A percentile compares a stretch with the other conserved stretches of the same genome.
phyloP scores from a whole-genome alignment of 2,888 invertebrate genomes.

The Micoletzkya japonica region DNA sequence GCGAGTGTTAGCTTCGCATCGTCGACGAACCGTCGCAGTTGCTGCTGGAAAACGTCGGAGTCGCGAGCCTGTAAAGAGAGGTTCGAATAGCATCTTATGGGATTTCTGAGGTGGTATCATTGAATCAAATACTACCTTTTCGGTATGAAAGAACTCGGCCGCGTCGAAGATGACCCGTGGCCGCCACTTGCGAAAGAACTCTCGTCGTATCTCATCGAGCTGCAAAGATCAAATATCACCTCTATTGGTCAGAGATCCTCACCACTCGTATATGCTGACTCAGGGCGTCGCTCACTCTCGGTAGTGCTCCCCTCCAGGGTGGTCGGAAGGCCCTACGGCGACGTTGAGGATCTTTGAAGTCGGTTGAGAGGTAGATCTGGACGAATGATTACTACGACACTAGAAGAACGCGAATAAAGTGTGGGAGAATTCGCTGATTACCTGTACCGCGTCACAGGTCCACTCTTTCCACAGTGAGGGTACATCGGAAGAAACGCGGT shows the following conservation, averaged over 20 bases:
- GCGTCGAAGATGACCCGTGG: constrained; percentile 22
- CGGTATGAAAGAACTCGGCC: constrained; percentile 23
- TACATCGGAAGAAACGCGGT: not conserved
- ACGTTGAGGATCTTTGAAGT: no score
- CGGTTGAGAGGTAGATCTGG: not conserved
- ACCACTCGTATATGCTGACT: constrained; percentile 28
- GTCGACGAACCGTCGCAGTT: constrained; percentile 36
- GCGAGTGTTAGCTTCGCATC: constrained; percentile 33
- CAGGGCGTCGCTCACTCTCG: constrained; percentile 16
- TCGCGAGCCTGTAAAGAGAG: constrained; percentile 6
- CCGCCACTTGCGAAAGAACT: constrained; percentile 17
- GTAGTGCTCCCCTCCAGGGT: constrained; percentile 25
- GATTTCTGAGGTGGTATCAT: no score
- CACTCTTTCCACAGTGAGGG: constrained; percentile 19
- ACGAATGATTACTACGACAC: not conserved
- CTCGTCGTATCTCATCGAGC: constrained; percentile 2
- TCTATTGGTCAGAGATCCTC: not conserved
- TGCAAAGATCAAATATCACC: not conserved
- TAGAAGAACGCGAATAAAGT: no score
- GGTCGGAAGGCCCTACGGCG: constrained; percentile 18
- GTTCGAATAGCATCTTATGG: no score
- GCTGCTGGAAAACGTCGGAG: constrained; percentile 29
- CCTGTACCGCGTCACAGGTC: constrained; percentile 10
- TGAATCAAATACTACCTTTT: no score
- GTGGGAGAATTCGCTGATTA: not conserved